Base-by-base conservation (phyloP, 2,113 vertebrate species). In the Neomonachus schauinslandi region DNA sequence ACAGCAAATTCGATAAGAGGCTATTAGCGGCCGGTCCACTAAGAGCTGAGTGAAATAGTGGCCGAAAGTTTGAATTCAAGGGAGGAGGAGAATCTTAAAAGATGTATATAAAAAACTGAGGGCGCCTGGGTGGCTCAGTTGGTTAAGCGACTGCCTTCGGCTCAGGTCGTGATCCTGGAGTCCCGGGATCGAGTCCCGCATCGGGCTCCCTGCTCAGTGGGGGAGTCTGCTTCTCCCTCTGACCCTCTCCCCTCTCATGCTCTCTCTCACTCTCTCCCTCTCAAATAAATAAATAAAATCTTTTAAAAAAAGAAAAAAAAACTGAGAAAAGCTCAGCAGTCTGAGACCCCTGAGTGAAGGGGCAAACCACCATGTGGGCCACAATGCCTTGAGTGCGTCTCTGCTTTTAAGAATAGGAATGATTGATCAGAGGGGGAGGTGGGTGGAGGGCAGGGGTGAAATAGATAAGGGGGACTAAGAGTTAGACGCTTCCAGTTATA, bases 1-100 rank as follows among this genome's bases (percentile, higher is more conserved):
- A 96, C 89, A 96, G 82, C 57, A 96, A 97, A 97, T 97, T 95
- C 95, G 65, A 97, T 94, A 93, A 97, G 82, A 96, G 89, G 87
- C 72, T 93, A 71, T 95, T 96, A 96, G 77, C 36, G 95, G 85
- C 89, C 85, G 76, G 46, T 93, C 82, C 89, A 97, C 51, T 83
- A 86, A 97, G 82, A 95, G 51, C 42, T 33, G 79, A 28, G 33
- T 94, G 67, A 97, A 91, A 80, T 53, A 91, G 92, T 15, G 71
- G 49, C 63, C 51, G 63, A 82, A 82, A 61, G 26, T 67, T 71
- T 77, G 72, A 97, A 89, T 95, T 61, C 15, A 74, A 89, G 16
- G 65, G 39, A 93, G 24, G 49, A 89, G 33, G 63, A 91, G 69
- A 95, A 79, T 96, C 96, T 94, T 83, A 93, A 92, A 92, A 96